A percentile compares a stretch with the other conserved stretches of the same genome.
Evolutionary conservation across 1,140 invertebrate genomes (phyloP).

Genomic region (Cotesia glomerata): DNA sequence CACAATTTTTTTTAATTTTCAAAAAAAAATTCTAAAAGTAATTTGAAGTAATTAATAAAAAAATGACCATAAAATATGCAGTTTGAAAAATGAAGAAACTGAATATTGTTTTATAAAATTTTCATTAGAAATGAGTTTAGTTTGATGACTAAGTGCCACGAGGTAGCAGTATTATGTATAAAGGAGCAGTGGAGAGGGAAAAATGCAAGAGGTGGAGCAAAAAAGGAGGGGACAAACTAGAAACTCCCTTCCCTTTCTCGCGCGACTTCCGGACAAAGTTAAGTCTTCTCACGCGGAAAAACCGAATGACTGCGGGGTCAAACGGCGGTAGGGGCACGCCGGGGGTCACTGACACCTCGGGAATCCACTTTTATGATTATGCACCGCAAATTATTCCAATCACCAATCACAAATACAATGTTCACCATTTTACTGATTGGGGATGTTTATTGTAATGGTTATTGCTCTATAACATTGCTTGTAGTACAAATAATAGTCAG

Average conservation of each 20-base stretch:
- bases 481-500: no score
- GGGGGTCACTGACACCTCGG: slow-evolving; percentile 58
- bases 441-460: no score
- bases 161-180: background rate
- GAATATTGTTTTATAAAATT: no score
- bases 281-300: slow-evolving; percentile 57
- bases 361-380: slow-evolving; percentile 49
- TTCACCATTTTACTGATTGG: no score
- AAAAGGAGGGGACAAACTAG: slow-evolving; percentile 26
- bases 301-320: slow-evolving; percentile 54
- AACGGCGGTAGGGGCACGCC: slow-evolving; percentile 36
- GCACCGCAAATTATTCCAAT: no score
- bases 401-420: no score
- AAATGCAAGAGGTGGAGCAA: slow-evolving; percentile 24
- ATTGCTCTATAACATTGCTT: no score
- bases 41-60: no score
- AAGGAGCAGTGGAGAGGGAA: slow-evolving; percentile 18
- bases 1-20: no score
- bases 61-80: no score
- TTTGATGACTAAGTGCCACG: slow-evolving; percentile 14
- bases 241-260: slow-evolving; percentile 27
- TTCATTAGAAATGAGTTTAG: background rate
- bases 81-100: no score
- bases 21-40: no score
- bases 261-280: slow-evolving; percentile 50